Evolutionary conservation across 2,113 vertebrate genomes (phyloP), one percentile per base, ranked within the genome.

Genomic region (Abramis brama): DNA sequence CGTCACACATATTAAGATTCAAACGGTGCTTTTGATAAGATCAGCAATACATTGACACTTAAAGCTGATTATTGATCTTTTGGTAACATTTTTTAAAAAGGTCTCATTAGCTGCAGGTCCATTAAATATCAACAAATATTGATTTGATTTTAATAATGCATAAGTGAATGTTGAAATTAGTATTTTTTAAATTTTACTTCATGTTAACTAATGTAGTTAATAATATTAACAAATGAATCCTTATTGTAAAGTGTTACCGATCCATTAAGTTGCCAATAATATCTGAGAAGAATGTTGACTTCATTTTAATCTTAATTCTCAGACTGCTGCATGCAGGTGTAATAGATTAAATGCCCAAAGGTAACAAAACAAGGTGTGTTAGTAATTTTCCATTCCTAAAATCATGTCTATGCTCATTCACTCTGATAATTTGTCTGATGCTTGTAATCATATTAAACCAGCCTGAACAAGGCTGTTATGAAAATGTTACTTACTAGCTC

Each of bases 21-120:
- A 66, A 70, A 27, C 17, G 1, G 43, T n/a, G 25, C 33, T 74
- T 50, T 57, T 82, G 84, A 90, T 89, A 89, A 86, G 80, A 85
- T n/a, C 0, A 1, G 39, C 23, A 15, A 21, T 11, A 73, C 4
- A 47, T 82, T 15, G 13, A 30, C 70, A 43, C 50, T 74, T 57
- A 43, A 83, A 83, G 30, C 27, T 73, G 50, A 39, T 70, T 59
- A 55, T 25, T 57, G 52, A 21, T 19, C 6, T 2, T 6, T 57
- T 19, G 13, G 19, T 57, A 57, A 57, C 19, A 21, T 57, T 57
- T 57, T 57, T 7, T 2, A 21, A 21, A 21, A 57, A 57, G 19
- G 19, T 55, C 6, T 57, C 2, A 57, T 57, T 57, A 57, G 21
- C 55, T 57, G 43, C 19, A 57, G 55, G 6, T 57, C 55, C 19